Percentiles rank a stretch among this genome's conserved stretches.
These are phyloP conservation scores for Acanthochromis polyacanthus DNA, from an alignment of 2,113 vertebrate species.

Conservation along the genomic window DNA sequence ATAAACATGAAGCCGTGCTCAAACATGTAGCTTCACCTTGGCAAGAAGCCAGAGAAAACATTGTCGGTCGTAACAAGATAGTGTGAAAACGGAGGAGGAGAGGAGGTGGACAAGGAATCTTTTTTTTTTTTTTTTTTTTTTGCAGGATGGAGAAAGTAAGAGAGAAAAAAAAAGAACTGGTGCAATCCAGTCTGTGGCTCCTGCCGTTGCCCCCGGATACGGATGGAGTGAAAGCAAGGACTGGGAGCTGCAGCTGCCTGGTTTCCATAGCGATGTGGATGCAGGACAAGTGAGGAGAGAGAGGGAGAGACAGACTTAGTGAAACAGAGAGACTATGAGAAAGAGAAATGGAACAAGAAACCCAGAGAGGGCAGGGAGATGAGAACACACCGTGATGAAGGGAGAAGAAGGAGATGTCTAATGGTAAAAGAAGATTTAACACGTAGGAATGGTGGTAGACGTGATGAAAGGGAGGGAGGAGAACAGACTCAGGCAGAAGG, in stretches of 20 bases:
- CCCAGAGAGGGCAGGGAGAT: constrained; percentile 43
- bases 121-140: constrained; percentile 42
- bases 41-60: constrained; percentile 52
- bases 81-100: constrained; percentile 49
- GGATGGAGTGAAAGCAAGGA: constrained; percentile 83
- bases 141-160: constrained; percentile 46
- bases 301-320: constrained; percentile 19
- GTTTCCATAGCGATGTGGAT: constrained; percentile 89
- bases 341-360: constrained; percentile 36
- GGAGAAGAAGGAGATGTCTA: constrained; percentile 18
- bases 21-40: constrained; percentile 49
- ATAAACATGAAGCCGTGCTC: constrained; percentile 18
- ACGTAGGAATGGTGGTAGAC: neutral
- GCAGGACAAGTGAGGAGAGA: constrained; percentile 69
- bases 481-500: constrained; percentile 49
- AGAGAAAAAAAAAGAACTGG: constrained; percentile 77
- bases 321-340: constrained; percentile 51
- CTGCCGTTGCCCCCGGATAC: constrained; percentile 90
- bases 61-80: constrained; percentile 40
- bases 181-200: constrained; percentile 83
- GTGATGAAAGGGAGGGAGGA: neutral
- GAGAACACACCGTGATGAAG: neutral
- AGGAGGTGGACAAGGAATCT: constrained; percentile 41
- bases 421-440: neutral
- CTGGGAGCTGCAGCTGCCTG: constrained; percentile 83